Percentiles rank a stretch among this genome's conserved stretches.
These are phyloP conservation scores for Protobothrops flavoviridis DNA, from an alignment of 2,113 vertebrate genomes.

Conservation along the genomic window DNA sequence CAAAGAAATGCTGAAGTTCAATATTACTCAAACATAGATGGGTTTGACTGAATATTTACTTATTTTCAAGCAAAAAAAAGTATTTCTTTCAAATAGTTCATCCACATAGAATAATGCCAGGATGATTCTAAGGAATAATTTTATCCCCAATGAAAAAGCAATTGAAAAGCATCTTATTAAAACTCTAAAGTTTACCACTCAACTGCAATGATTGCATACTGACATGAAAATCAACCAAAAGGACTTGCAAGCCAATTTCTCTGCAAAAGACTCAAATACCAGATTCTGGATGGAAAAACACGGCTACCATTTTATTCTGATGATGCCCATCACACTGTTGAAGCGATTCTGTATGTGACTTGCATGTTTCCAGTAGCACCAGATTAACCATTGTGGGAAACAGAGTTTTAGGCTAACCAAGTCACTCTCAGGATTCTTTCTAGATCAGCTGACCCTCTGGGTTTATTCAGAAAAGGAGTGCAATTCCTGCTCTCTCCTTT, in stretches of 20 bases:
- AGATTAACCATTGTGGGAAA: not conserved
- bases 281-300: not conserved
- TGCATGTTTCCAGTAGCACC: not conserved
- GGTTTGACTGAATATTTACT: slow-evolving; percentile 56
- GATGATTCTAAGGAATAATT: slow-evolving; percentile 27
- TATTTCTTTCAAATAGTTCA: slow-evolving; percentile 55
- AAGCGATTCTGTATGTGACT: not conserved
- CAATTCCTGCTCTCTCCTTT: not conserved
- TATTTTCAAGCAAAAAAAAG: slow-evolving; percentile 41
- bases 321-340: not conserved
- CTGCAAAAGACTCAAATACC: not conserved
- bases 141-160: slow-evolving; percentile 10
- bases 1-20: slow-evolving; percentile 3
- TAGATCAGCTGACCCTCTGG: not conserved
- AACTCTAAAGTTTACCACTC: slow-evolving; percentile 26
- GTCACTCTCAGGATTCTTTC: not conserved
- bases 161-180: accelerated
- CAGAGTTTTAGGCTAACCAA: not conserved
- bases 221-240: not conserved
- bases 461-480: not conserved
- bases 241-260: not conserved
- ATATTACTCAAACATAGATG: slow-evolving; percentile 34
- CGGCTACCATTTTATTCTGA: not conserved
- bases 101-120: slow-evolving; percentile 35
- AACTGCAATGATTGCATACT: slow-evolving; percentile 19